phyloP scores from a whole-genome alignment of 30 jellyfish, hydroid and myxozoan species.

The Hydra vulgaris region DNA sequence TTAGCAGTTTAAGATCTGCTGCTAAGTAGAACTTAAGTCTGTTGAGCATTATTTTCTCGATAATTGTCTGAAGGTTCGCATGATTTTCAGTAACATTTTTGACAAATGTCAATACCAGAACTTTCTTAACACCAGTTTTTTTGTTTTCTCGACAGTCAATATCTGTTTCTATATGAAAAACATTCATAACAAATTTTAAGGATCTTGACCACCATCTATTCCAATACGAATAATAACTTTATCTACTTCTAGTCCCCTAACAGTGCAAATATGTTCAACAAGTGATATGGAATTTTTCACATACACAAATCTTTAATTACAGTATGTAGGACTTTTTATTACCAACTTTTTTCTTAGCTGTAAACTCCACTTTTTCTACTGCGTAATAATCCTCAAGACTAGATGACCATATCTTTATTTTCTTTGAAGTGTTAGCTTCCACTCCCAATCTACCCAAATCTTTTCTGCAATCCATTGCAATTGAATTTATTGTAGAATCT shows the following conservation, averaged over 20 bases:
- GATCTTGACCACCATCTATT: background rate
- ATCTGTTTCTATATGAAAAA: background rate
- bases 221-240: background rate
- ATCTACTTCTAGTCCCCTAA: background rate
- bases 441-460: background rate
- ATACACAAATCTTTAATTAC: background rate
- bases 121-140: background rate
- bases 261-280: background rate
- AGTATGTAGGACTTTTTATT: background rate
- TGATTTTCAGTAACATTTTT: background rate
- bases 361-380: background rate
- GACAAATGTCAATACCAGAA: background rate
- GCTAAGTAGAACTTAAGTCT: background rate
- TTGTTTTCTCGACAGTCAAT: background rate
- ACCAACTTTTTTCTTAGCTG: background rate
- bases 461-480: background rate
- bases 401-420: background rate
- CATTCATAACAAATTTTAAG: background rate
- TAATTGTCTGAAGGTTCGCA: background rate
- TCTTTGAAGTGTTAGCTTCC: background rate
- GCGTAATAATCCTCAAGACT: background rate
- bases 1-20: background rate
- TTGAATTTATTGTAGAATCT: background rate
- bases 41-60: background rate
- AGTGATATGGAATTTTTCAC: background rate